These are phyloP conservation scores for Desmodus rotundus DNA, from an alignment of 2,113 vertebrate species.

Conservation along the genomic window DNA sequence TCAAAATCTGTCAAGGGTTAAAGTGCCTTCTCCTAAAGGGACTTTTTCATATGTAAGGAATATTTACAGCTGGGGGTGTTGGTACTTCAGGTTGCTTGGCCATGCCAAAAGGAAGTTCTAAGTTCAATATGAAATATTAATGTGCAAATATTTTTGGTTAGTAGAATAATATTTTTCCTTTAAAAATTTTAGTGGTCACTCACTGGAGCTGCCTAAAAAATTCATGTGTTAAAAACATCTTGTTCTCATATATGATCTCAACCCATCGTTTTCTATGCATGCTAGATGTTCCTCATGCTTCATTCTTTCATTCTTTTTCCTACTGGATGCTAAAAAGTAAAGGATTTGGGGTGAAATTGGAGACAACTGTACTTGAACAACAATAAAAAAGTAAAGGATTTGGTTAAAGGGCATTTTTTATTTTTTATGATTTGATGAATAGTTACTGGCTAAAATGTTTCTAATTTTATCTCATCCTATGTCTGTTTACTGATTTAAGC, in stretches of 20 bases:
- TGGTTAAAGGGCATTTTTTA: neutral
- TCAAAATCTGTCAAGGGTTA: neutral
- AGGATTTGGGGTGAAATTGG: neutral
- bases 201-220: neutral
- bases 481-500: constrained; percentile 2
- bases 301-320: neutral
- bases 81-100: neutral
- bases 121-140: constrained; percentile 37
- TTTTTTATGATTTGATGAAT: constrained; percentile 28
- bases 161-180: constrained; percentile 31
- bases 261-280: neutral
- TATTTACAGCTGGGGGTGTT: constrained; percentile 19
- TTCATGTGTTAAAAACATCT: neutral
- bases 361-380: no score
- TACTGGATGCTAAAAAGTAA: neutral
- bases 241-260: constrained; percentile 4
- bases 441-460: constrained; percentile 10
- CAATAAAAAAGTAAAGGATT: no score
- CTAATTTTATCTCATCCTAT: neutral
- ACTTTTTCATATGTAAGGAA: neutral
- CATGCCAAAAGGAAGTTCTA: constrained; percentile 20
- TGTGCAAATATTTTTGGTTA: neutral
- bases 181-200: constrained; percentile 17
- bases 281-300: constrained; percentile 20
- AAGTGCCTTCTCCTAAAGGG: constrained; percentile 12